A percentile compares a stretch with the other conserved stretches of the same genome.
phyloP scores from a whole-genome alignment of 1,140 invertebrate species.

The Drosophila dunni region DNA sequence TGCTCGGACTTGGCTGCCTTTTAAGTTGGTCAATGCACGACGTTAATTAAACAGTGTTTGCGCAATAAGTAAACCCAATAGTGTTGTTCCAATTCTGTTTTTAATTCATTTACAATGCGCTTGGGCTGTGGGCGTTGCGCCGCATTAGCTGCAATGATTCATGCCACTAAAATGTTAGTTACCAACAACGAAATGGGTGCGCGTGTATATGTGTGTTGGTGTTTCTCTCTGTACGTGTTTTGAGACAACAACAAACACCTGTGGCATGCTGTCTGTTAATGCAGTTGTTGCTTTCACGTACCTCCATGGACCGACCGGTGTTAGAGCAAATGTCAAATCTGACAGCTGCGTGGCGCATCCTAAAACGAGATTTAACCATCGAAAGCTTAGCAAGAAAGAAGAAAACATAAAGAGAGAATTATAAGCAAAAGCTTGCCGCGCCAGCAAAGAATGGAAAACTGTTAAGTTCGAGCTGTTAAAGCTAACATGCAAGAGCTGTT shows the following conservation, averaged over 20 bases:
- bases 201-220: constrained; percentile 24
- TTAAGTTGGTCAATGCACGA: constrained; percentile 46
- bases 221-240: background rate
- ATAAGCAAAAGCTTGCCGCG: constrained; percentile 1
- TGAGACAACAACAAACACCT: constrained; percentile 63
- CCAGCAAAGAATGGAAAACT: background rate
- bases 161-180: constrained; percentile 45
- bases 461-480: constrained; percentile 2
- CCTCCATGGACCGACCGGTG: constrained; percentile 27
- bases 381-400: constrained; percentile 23
- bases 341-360: constrained; percentile 61
- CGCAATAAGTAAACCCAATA: constrained; percentile 39
- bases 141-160: constrained; percentile 62
- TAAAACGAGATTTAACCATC: constrained; percentile 32
- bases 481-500: background rate
- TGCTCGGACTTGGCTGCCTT: constrained; percentile 21
- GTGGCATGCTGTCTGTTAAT: constrained; percentile 61
- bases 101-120: constrained; percentile 28
- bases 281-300: constrained; percentile 11
- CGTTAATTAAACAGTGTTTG: constrained; percentile 49
- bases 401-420: background rate
- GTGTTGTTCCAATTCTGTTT: constrained; percentile 37
- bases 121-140: constrained; percentile 43
- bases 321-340: constrained; percentile 65
- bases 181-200: constrained; percentile 15